Percentiles rank a stretch among this genome's conserved stretches.
Evolutionary conservation across 2,888 invertebrate genomes (phyloP).

Genomic region (Micoletzkya japonica): DNA sequence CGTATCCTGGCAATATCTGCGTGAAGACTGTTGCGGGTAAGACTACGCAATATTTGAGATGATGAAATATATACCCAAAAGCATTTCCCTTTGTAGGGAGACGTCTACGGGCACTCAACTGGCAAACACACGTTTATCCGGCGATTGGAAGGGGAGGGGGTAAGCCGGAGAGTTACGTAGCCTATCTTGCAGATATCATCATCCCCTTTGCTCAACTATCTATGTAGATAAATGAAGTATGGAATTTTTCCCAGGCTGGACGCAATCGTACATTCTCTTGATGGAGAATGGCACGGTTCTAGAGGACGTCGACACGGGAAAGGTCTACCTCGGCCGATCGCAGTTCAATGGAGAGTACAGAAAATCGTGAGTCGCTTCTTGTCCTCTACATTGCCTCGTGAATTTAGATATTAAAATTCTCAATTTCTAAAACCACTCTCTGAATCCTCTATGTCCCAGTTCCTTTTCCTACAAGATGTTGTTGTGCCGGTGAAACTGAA

Average conservation of each 20-base stretch:
- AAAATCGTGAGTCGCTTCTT: slow-evolving; percentile 11
- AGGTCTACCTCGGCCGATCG: slow-evolving; percentile 8
- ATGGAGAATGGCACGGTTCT: slow-evolving; percentile 21
- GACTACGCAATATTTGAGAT: background rate
- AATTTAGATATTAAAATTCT: too few relatives aligned
- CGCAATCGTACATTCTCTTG: slow-evolving; percentile 21
- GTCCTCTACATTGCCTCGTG: background rate
- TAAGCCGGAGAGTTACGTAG: background rate
- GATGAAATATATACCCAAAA: too few relatives aligned
- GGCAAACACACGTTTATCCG: slow-evolving; percentile 14
- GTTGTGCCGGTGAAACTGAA: too few relatives aligned
- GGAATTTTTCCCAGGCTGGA: slow-evolving; percentile 1
- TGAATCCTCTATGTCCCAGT: too few relatives aligned
- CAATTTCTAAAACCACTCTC: too few relatives aligned
- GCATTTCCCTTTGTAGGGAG: background rate
- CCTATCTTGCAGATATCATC: too few relatives aligned
- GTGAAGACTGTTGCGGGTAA: slow-evolving; percentile 6
- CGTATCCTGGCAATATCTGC: slow-evolving; percentile 22
- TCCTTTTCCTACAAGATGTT: too few relatives aligned
- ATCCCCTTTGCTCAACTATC: too few relatives aligned
- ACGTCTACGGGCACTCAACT: background rate
- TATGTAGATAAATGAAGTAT: background rate
- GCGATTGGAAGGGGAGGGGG: slow-evolving; percentile 20
- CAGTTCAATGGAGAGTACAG: slow-evolving; percentile 21
- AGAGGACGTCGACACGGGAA: slow-evolving; percentile 13